phyloP scores from a whole-genome alignment of 2,797 vertebrate species.

The Pipistrellus kuhlii region DNA sequence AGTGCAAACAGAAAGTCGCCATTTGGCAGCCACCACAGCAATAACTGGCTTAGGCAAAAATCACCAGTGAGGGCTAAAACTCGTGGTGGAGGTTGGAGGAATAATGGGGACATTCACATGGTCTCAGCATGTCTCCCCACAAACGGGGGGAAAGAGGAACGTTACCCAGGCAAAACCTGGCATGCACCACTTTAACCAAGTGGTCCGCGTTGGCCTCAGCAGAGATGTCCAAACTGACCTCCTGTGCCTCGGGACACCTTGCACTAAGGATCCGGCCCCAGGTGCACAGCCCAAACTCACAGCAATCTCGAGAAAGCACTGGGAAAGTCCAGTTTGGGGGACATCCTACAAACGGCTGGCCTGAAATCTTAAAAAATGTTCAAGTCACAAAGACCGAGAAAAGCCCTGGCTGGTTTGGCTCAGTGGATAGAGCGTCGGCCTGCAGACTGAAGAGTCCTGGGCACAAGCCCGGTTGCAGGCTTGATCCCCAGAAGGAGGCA shows the following conservation, averaged over 20 bases:
- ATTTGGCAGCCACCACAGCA: not conserved
- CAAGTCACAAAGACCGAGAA: not conserved
- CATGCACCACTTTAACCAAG: not conserved
- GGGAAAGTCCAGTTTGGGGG: not conserved
- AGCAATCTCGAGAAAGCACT: not conserved
- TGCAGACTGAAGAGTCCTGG: too few species aligned
- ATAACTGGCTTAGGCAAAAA: not conserved
- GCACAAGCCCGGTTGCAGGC: too few species aligned
- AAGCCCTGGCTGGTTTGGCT: not conserved
- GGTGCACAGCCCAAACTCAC: not conserved
- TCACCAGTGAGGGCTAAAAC: not conserved
- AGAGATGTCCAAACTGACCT: not conserved
- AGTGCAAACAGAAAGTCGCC: not conserved
- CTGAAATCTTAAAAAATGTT: not conserved
- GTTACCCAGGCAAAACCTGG: not conserved
- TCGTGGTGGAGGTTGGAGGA: not conserved
- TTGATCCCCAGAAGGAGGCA: too few species aligned
- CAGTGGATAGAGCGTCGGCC: too few species aligned
- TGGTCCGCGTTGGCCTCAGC: not conserved
- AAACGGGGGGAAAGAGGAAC: not conserved
- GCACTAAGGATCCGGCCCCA: not conserved
- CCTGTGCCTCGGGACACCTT: rapidly evolving
- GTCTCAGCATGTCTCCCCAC: not conserved
- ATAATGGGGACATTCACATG: not conserved
- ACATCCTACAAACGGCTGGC: not conserved